These are phyloP conservation scores for Sebastes elongatus DNA, from an alignment of 2,797 vertebrate species.

Conservation along the genomic window DNA sequence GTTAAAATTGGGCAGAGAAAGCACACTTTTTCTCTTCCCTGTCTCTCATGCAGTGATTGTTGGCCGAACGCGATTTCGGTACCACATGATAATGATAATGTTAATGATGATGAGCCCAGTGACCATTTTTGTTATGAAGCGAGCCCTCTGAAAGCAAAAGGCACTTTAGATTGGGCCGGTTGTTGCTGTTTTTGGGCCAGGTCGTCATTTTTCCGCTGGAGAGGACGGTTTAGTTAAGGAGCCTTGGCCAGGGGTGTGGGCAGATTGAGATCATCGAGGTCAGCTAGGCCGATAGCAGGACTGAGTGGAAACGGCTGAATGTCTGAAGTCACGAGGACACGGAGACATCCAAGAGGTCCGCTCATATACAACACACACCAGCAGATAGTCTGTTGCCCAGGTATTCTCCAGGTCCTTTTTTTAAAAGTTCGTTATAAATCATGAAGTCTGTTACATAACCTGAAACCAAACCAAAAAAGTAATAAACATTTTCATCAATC, in stretches of 20 bases:
- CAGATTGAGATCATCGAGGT: constrained; percentile 81
- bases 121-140: constrained; percentile 14
- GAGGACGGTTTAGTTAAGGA: constrained; percentile 31
- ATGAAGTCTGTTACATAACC: constrained; percentile 21
- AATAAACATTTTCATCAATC: constrained; percentile 5
- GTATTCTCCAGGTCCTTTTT: constrained; percentile 33
- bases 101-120: not conserved
- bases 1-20: not conserved
- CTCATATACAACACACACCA: constrained; percentile 31
- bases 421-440: constrained; percentile 31
- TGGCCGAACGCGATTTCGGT: constrained; percentile 9
- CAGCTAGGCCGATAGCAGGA: constrained; percentile 66
- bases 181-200: constrained; percentile 10
- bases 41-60: not conserved
- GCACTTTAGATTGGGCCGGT: constrained; percentile 27
- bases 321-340: constrained; percentile 52
- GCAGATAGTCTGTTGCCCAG: constrained; percentile 11
- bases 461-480: constrained; percentile 23
- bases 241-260: constrained; percentile 68
- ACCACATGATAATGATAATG: constrained; percentile 1
- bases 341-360: constrained; percentile 40
- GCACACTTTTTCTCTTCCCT: not conserved
- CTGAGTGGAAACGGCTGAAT: constrained; percentile 53
- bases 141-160: constrained; percentile 15
- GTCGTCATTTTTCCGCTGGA: constrained; percentile 59